These are phyloP conservation scores for Agrochola lota DNA, from an alignment of 2,888 invertebrate genomes.

Conservation along the genomic window DNA sequence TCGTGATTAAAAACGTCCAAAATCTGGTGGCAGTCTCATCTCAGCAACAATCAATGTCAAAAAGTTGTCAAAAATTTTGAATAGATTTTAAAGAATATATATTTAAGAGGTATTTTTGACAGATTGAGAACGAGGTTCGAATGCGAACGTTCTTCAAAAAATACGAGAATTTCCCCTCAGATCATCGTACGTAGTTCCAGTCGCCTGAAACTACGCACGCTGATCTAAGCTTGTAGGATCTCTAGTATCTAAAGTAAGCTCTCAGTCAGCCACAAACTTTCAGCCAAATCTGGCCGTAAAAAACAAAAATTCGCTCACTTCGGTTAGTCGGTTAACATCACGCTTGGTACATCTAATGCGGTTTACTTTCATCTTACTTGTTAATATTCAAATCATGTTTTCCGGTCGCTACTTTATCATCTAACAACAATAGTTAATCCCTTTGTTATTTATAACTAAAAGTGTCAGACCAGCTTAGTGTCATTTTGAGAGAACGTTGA, in stretches of 20 bases:
- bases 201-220: neutral
- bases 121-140: neutral
- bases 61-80: neutral
- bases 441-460: conserved; percentile 52
- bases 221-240: neutral
- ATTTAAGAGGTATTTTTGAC: neutral
- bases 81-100: neutral
- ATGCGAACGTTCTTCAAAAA: neutral
- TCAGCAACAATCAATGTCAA: neutral
- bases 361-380: conserved; percentile 52
- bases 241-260: neutral
- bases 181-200: neutral
- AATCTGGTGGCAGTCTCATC: neutral
- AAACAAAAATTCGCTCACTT: conserved; percentile 37
- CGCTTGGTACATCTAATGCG: conserved; percentile 65
- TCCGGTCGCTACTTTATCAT: conserved; percentile 48
- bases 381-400: conserved; percentile 59
- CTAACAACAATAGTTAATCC: conserved; percentile 56
- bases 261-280: neutral
- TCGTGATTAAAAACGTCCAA: neutral
- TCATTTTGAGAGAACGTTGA: conserved; percentile 23
- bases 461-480: conserved; percentile 30
- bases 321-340: conserved; percentile 49
- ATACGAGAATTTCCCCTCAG: neutral
- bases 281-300: conserved; percentile 38